phyloP scores from a whole-genome alignment of 2,797 vertebrate species.

The Petrocephalus schoutedeni region DNA sequence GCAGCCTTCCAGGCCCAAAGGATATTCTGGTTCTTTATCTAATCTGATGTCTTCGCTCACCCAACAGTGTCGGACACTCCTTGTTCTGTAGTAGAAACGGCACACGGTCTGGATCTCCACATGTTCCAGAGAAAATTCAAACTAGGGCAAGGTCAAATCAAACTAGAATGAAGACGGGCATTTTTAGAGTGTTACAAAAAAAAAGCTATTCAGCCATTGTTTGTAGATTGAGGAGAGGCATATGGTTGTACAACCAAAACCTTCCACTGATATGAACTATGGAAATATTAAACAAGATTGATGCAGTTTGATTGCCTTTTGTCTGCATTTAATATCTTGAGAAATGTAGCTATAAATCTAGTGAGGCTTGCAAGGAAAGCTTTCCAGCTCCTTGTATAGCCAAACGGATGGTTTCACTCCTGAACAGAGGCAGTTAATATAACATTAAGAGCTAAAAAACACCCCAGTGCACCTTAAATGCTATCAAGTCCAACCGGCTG shows the following conservation, averaged over 20 bases:
- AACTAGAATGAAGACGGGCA: constrained; percentile 30
- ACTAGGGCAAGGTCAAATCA: constrained; percentile 47
- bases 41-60: constrained; percentile 60
- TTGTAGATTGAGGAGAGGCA: not conserved
- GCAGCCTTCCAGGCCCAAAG: constrained; percentile 61
- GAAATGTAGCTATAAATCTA: constrained; percentile 1
- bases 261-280: not conserved
- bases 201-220: not conserved
- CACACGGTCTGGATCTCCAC: constrained; percentile 36
- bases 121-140: constrained; percentile 44
- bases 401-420: not conserved
- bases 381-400: not conserved
- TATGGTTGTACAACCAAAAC: not conserved
- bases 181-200: not conserved
- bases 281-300: not conserved
- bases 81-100: constrained; percentile 39
- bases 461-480: not conserved
- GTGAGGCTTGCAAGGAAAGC: not conserved
- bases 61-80: constrained; percentile 51
- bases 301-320: not conserved
- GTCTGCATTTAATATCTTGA: not conserved
- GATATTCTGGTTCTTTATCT: constrained; percentile 44
- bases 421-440: constrained; percentile 52
- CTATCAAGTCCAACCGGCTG: constrained; percentile 1
- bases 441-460: constrained; percentile 53